Conservation (phyloP, 30 jellyfish, hydroid and myxozoan genomes). For the Rhopilema esculentum region DNA sequence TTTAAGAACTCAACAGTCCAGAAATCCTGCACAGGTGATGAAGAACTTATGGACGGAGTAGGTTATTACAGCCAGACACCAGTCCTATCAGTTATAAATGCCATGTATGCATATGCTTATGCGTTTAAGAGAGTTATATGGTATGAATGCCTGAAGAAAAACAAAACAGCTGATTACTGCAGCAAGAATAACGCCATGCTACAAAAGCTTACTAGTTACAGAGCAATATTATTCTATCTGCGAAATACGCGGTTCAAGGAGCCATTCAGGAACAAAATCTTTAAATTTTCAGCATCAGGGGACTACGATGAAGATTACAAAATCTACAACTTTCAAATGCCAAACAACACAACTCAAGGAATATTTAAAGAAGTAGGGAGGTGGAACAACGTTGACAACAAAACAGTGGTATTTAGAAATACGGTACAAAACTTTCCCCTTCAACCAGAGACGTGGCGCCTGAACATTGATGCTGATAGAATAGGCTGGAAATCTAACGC, state of each 20-base stretch:
- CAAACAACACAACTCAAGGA: not conserved
- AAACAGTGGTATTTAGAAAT: not conserved
- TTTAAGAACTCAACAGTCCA: not conserved
- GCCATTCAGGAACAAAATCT: conserved; percentile 67
- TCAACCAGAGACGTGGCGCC: conserved; percentile 50
- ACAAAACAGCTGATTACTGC: conserved; percentile 31
- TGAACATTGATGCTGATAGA: conserved; percentile 13
- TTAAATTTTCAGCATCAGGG: conserved; percentile 39
- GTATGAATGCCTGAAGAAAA: conserved; percentile 16
- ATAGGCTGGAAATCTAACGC: conserved; percentile 43
- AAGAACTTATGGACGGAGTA: conserved; percentile 53
- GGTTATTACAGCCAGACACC: conserved; percentile 67
- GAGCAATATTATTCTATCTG: conserved; percentile 4
- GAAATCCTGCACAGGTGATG: conserved; percentile 57
- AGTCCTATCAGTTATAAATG: conserved; percentile 69
- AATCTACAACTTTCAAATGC: conserved; percentile 19
- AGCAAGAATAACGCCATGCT: conserved; percentile 4
- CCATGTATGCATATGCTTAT: conserved; percentile 77
- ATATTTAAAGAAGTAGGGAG: conserved; percentile 21
- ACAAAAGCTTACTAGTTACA: not conserved
- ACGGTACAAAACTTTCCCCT: conserved; percentile 6
- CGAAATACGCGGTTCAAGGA: conserved; percentile 45
- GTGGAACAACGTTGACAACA: conserved; percentile 29
- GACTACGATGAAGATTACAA: conserved; percentile 56
- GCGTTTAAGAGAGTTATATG: conserved; percentile 48